Percentiles rank a stretch among this genome's conserved stretches.
These are phyloP conservation scores for Onychostruthus taczanowskii DNA, from an alignment of 2,113 vertebrate species.

Conservation along the genomic window DNA sequence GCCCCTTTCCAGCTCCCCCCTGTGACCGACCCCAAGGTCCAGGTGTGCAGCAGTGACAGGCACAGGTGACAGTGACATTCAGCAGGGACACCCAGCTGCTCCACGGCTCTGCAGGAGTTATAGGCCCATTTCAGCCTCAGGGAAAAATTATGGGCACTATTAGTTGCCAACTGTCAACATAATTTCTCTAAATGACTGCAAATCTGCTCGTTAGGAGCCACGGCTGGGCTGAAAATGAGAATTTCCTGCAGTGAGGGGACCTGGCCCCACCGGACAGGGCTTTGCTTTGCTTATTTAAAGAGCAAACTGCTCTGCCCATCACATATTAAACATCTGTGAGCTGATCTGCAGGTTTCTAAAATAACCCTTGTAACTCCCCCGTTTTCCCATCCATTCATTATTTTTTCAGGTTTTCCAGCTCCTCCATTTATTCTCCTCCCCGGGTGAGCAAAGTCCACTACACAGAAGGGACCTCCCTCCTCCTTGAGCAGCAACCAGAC, in stretches of 20 bases:
- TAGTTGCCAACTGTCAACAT: not conserved
- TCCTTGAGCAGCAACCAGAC: not conserved
- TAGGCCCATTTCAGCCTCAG: not conserved
- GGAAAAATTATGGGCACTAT: not conserved
- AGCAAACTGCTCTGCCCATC: not conserved
- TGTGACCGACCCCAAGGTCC: not conserved
- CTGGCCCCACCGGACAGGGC: accelerated
- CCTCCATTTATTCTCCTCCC: not conserved
- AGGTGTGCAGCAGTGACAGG: not conserved
- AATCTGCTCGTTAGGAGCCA: not conserved
- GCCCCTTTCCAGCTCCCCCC: not conserved
- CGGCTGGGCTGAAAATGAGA: not conserved
- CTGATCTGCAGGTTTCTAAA: not conserved
- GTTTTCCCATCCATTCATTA: not conserved
- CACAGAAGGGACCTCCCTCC: not conserved
- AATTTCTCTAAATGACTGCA: not conserved
- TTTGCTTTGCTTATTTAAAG: not conserved
- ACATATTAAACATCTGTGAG: not conserved
- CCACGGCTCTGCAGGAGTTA: not conserved
- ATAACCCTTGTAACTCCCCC: not conserved
- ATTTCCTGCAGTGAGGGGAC: not conserved
- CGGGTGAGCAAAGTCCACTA: not conserved
- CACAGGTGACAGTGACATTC: not conserved
- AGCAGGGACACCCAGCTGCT: not conserved
- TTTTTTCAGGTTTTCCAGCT: not conserved